These are phyloP conservation scores for Florisuga fusca DNA, from an alignment of 2,797 vertebrate species.

Conservation along the genomic window DNA sequence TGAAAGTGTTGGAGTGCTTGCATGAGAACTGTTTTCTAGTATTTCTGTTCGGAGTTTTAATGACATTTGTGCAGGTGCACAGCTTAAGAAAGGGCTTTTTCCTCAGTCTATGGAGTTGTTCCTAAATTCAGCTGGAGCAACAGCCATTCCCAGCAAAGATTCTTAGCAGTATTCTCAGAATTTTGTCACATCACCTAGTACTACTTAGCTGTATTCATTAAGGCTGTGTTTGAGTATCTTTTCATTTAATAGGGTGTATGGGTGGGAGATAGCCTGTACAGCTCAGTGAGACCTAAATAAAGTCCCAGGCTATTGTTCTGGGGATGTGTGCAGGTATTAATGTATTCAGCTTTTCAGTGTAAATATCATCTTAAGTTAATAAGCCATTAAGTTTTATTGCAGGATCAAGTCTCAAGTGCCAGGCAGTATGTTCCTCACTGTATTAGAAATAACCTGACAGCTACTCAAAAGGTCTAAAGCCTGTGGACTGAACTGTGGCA, in stretches of 20 bases:
- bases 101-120: neutral
- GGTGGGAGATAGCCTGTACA: neutral
- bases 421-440: neutral
- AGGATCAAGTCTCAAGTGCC: neutral
- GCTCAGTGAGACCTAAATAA: neutral
- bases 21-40: neutral
- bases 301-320: neutral
- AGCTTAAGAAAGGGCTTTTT: neutral
- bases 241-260: neutral
- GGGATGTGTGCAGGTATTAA: neutral
- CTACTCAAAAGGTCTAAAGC: neutral
- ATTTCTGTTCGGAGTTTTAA: neutral
- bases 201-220: neutral
- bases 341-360: neutral
- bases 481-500: neutral
- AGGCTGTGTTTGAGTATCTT: neutral
- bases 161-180: neutral
- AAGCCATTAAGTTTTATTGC: neutral
- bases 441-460: neutral
- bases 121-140: neutral
- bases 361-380: neutral
- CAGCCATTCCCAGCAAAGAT: neutral
- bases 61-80: slow-evolving; percentile 20
- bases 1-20: neutral
- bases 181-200: neutral